Evolutionary conservation across 2,888 invertebrate genomes (phyloP), one percentile per base, ranked within the genome.

Genomic region (Drosophila anomelani): DNA sequence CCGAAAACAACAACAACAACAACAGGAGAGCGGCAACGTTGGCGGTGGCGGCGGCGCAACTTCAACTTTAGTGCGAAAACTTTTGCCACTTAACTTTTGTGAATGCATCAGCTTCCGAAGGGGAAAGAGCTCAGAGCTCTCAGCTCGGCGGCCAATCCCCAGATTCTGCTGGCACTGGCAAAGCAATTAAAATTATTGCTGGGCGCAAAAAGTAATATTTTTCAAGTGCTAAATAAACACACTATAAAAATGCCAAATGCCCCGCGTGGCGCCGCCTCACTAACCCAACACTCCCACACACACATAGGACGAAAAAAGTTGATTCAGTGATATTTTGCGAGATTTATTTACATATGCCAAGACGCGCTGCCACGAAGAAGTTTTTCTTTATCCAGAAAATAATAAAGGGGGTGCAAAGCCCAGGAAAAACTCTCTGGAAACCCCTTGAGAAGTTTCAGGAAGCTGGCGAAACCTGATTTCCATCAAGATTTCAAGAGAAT

Each of bases 151-250:
- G 57, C 51, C 55, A 63, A 64, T 73, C 80, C 73, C 76, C 66
- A 66, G 67, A 68, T 64, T 68, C 67, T 55, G 41, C 64, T 47
- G 67, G 63, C 70, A 76, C 77, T 79, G 80, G 76, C 78, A 90
- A 90, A 90, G 90, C 90, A 90, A 90, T 90, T 90, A 90, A 90
- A 90, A 90, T 90, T 90, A 90, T 85, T 83, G 85, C 82, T 75
- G 80, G 82, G 79, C 75, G 71, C 66, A 68, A 84, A 86, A 90
- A 89, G 84, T 87, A 89, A 89, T 90, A 89, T 90, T 90, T 90
- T 88, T 85, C 85, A 90, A 90, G 90, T 90, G 91, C 88, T 85
- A 85, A 82, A 84, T 86, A 90, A 90, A 90, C 90, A 90, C 88
- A 89, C 83, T 83, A 87, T 81, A 81, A 85, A 86, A 80, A 78